phyloP scores from a whole-genome alignment of 2,113 vertebrate genomes.

The Gymnogyps californianus region DNA sequence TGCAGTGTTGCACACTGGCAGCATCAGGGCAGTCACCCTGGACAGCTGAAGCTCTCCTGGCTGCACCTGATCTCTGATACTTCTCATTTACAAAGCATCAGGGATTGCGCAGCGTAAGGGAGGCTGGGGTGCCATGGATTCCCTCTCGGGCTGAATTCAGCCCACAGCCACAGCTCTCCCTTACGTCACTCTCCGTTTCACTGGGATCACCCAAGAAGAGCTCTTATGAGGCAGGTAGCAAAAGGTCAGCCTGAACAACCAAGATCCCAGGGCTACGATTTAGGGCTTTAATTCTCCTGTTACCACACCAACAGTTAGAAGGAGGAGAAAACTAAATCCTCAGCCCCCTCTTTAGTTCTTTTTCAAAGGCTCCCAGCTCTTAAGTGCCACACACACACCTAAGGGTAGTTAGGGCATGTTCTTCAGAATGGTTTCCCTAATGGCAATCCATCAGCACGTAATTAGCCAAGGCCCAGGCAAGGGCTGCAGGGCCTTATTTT shows the following conservation, averaged over 20 bases:
- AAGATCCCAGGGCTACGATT: not conserved
- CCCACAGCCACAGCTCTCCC: not conserved
- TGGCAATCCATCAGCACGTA: not conserved
- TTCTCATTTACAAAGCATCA: not conserved
- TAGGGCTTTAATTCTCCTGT: constrained; percentile 28
- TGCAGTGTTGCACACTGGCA: not conserved
- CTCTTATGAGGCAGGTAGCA: constrained; percentile 13
- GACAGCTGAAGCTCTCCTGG: not conserved
- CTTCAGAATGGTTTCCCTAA: not conserved
- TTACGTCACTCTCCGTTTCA: not conserved
- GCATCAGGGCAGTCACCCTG: not conserved
- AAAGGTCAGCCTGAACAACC: constrained; percentile 35
- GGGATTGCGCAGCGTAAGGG: accelerated
- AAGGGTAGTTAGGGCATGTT: not conserved
- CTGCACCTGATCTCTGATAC: not conserved
- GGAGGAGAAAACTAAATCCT: constrained; percentile 32
- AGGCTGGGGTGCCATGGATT: not conserved
- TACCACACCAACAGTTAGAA: not conserved
- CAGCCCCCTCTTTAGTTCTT: not conserved
- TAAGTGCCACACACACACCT: not conserved
- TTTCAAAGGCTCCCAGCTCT: constrained; percentile 7
- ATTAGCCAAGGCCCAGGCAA: not conserved
- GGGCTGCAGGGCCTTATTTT: not conserved
- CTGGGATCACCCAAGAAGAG: constrained; percentile 17
- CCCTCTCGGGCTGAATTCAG: not conserved